Evolutionary conservation across 2,888 invertebrate genomes (phyloP), one percentile per base, ranked within the genome.

Genomic region (Patella caerulea): DNA sequence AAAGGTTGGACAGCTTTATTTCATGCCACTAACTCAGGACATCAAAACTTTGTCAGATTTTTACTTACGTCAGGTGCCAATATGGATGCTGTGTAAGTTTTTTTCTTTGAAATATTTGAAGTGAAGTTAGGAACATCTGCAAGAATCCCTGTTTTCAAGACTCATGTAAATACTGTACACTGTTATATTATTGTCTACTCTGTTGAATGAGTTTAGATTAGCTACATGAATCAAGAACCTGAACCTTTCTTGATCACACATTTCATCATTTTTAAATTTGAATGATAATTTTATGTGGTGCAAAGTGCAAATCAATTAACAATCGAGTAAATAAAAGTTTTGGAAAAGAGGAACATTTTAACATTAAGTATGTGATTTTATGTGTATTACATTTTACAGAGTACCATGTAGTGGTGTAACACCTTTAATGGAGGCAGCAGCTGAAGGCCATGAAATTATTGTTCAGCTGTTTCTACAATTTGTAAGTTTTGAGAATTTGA

Each of bases 1-100:
- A 88, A 87, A 74, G 92, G 92, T 3, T 91, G 92, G 92, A 92
- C 92, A 17, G 91, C 92, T 0, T 81, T 92, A 65, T 92, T 91
- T 81, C 91, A 92, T 85, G 91, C 92, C 7, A 91, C 92, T 9
- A 90, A 90, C 81, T 90, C 91, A n/a, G 92, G 92, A 11, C 92
- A 92, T 79, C 91, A 91, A 81, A 91, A 91, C 82, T 89, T 92
- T 85, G 91, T 92, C 59, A 87, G 90, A 71, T 90, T 91, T 78
- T 86, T 92, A 19, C 83, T 92, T 54, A 90, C 92, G 72, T 89
- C 90, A 77, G 90, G 90, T n/a, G 91, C 91, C 11, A 88, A 91
- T 82, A 87, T 88, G 75, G 89, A 92, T 82, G 88, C 90, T 69
- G 85, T 86, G 92, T 91, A 85, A 86, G 87, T 84, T 34, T 55